Evolutionary conservation across 2,113 vertebrate species (phyloP), one percentile per base, ranked within the genome.

Genomic region (Phalacrocorax aristotelis): DNA sequence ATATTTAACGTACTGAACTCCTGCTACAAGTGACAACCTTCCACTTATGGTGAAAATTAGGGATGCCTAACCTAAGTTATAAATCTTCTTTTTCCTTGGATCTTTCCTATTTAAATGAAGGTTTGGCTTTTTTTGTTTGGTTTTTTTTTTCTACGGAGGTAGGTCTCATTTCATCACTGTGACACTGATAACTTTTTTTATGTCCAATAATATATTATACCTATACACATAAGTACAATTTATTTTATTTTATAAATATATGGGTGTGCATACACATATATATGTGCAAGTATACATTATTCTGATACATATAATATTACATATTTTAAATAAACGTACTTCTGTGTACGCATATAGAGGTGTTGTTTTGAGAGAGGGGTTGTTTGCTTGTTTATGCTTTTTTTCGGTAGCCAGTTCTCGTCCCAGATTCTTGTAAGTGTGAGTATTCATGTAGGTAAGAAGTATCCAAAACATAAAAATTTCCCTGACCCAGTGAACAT

Each of bases 361-460:
- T 57, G 11, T 4, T 23, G 25, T 19, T 57, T 52, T 57, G 14
- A 38, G 27, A 46, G 10, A 44, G 1, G 8, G 2, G 13, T 26
- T 42, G 4, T 51, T 72, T 52, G 5, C 3, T 58, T 68, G 11
- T 25, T 23, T 42, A 26, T 23, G 42, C 6, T 42, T 42, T 44
- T 54, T 51, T 66, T 55, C 60, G 25, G 32, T 13, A 46, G 5
- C 13, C 3, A 30, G 13, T 36, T 69, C 14, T 40, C 22, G 38
- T 30, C 25, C 21, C 15, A 60, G 69, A 54, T 32, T 44, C 10
- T 44, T 9, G 4, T 22, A 26, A 52, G 9, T 49, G 30, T 1
- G 0, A 64, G 6, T 32, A n/a, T n/a, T 58, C 58, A 21, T 0
- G 0, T 13, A 38, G 23, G 12, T 7, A 79, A 57, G 80, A 54